Conservation (phyloP, 2,113 vertebrate genomes). For the Xiphophorus hellerii region DNA sequence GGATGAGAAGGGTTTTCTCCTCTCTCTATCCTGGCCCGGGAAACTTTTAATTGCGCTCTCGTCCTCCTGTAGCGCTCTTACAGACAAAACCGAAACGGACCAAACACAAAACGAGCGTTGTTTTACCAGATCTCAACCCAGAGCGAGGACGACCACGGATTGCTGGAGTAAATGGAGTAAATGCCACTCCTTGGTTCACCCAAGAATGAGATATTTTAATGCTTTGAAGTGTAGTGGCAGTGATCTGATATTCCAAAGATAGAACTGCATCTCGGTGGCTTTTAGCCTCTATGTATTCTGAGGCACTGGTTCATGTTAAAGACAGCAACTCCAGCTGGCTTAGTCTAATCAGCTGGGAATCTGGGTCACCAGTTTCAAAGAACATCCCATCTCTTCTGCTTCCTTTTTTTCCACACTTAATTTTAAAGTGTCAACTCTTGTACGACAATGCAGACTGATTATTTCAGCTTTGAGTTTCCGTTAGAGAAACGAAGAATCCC, state of each 20-base stretch:
- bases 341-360: neutral
- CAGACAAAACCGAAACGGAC: neutral
- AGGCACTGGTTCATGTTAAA: neutral
- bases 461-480: neutral
- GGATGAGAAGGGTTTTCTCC: conserved; percentile 13
- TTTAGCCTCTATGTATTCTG: neutral
- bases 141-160: too few relatives aligned
- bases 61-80: neutral
- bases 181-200: too few relatives aligned
- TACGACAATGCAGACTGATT: neutral
- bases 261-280: too few relatives aligned
- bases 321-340: neutral
- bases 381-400: neutral
- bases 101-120: too few relatives aligned
- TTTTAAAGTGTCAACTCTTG: neutral
- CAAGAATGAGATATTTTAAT: too few relatives aligned
- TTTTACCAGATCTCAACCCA: too few relatives aligned
- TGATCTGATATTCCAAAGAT: too few relatives aligned
- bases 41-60: conserved; percentile 34
- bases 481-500: too few relatives aligned
- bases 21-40: conserved; percentile 14
- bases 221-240: too few relatives aligned
- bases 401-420: neutral
- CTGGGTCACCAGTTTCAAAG: neutral
- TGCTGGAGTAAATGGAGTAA: too few relatives aligned